A percentile compares a stretch with the other conserved stretches of the same genome.
Conservation (phyloP, 2,113 vertebrate species). For the Pungitius pungitius region DNA sequence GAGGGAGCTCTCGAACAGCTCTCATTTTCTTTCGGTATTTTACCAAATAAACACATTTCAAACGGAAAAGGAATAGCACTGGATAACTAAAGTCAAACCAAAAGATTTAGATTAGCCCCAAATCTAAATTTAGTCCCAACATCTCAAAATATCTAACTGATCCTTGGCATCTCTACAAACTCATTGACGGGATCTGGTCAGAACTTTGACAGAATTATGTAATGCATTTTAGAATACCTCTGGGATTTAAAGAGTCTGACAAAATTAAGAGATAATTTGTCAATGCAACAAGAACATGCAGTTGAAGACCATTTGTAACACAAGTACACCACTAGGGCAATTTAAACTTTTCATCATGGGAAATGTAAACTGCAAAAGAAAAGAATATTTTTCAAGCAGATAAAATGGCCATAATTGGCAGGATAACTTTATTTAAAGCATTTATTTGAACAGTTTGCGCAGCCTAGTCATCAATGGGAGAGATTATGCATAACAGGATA, state of each 20-base stretch:
- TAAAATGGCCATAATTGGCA: no score
- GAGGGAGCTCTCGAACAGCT: no score
- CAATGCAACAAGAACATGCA: neutral
- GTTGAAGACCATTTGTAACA: neutral
- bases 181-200: neutral
- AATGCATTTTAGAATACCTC: neutral
- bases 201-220: neutral
- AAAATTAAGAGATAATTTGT: no score
- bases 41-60: neutral
- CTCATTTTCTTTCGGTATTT: no score
- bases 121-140: neutral
- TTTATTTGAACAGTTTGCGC: no score
- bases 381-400: no score
- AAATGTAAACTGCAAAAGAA: no score
- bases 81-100: neutral
- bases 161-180: neutral
- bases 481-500: no score
- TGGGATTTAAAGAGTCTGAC: neutral
- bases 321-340: neutral
- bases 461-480: no score
- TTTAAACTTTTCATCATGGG: neutral
- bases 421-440: no score
- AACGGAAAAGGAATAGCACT: neutral
- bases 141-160: neutral
- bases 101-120: no score